Evolutionary conservation across 2,888 invertebrate genomes (phyloP).

Genomic region (Monoplex corrugatus): DNA sequence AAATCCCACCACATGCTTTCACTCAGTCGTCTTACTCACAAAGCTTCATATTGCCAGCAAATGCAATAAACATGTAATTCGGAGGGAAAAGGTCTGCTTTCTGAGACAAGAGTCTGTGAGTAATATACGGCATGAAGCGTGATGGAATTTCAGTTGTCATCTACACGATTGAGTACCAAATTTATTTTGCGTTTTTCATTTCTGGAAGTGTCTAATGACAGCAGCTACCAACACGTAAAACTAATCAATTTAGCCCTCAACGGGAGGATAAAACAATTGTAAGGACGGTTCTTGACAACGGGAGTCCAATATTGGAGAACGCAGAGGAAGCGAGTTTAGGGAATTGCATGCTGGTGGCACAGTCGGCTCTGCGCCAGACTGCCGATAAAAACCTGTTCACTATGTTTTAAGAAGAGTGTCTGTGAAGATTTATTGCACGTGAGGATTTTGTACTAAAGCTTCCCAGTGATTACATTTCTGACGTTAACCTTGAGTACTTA

Average conservation of each 20-base stretch:
- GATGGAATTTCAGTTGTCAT: too few relatives aligned
- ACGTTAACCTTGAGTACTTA: too few relatives aligned
- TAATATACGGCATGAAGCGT: too few relatives aligned
- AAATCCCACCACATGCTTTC: too few relatives aligned
- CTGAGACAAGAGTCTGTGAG: too few relatives aligned
- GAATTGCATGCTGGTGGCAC: neutral
- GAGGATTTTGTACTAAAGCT: too few relatives aligned
- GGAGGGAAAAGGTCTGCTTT: too few relatives aligned
- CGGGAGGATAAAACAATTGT: neutral
- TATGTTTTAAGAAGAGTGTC: neutral
- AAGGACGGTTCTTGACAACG: neutral
- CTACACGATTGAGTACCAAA: too few relatives aligned
- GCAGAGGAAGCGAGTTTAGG: neutral
- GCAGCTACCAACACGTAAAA: neutral
- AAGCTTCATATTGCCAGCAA: too few relatives aligned
- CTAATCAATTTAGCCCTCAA: neutral
- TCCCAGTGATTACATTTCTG: too few relatives aligned
- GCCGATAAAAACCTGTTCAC: neutral
- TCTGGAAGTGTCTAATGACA: neutral
- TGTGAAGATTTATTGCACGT: neutral
- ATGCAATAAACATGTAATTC: too few relatives aligned
- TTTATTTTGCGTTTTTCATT: neutral
- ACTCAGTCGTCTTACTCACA: too few relatives aligned
- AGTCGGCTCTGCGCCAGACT: neutral
- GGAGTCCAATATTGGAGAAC: constrained; percentile 9